Percentiles rank a stretch among this genome's conserved stretches.
phyloP scores from a whole-genome alignment of 2,797 vertebrate genomes.

The Tangara arthus region DNA sequence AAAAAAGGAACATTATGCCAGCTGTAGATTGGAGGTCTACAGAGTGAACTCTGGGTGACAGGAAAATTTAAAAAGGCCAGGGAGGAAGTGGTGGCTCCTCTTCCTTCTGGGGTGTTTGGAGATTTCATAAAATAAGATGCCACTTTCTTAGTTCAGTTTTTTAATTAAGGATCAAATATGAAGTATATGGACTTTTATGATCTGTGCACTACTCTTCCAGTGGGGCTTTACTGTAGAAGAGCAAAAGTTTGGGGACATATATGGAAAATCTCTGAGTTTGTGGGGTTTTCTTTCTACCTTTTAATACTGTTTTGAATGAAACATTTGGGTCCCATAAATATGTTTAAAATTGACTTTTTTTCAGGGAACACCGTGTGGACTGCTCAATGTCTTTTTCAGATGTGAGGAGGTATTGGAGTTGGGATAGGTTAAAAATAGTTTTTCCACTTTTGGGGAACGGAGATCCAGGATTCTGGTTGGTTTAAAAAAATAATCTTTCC shows the following conservation, averaged over 20 bases:
- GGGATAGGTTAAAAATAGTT: background rate
- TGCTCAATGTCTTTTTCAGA: constrained; percentile 31
- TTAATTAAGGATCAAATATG: background rate
- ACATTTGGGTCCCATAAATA: background rate
- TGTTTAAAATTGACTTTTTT: background rate
- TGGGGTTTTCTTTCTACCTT: background rate
- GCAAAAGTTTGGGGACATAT: background rate
- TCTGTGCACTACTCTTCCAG: background rate
- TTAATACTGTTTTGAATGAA: background rate
- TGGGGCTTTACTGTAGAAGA: background rate
- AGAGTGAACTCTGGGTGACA: rapidly evolving
- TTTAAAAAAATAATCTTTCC: background rate
- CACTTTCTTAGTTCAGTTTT: background rate
- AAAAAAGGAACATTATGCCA: background rate
- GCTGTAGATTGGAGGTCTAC: background rate
- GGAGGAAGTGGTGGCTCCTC: background rate
- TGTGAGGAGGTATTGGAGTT: background rate
- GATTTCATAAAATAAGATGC: background rate
- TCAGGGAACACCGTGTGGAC: background rate
- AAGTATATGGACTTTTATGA: background rate
- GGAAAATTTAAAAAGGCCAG: background rate
- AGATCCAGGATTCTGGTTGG: background rate
- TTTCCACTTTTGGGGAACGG: background rate
- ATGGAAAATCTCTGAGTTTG: background rate
- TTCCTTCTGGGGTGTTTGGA: background rate